phyloP scores from a whole-genome alignment of 2,113 vertebrate genomes.

The Aplodontia rufa region DNA sequence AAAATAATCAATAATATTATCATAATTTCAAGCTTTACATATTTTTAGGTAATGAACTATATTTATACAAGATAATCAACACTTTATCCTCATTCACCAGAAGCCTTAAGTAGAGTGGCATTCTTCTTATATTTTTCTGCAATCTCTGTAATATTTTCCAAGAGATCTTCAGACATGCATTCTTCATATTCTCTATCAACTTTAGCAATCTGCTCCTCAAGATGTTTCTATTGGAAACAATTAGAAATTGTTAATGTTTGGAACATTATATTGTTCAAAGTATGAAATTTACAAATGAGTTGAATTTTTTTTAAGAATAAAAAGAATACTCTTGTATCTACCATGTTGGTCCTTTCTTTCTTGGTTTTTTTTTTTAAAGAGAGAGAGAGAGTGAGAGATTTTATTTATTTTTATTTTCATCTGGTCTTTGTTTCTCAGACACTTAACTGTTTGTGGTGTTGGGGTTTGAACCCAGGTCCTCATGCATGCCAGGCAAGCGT shows the following conservation, averaged over 20 bases:
- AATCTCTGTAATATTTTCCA: slow-evolving; percentile 77
- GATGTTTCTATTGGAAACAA: slow-evolving; percentile 83
- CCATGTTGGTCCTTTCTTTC: neutral
- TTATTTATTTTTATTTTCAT: no score
- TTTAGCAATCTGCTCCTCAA: slow-evolving; percentile 83
- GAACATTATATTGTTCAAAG: neutral
- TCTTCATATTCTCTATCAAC: slow-evolving; percentile 81
- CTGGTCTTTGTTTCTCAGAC: no score
- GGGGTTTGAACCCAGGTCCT: no score
- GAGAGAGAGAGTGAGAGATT: no score
- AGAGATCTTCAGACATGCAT: slow-evolving; percentile 80
- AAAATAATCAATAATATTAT: slow-evolving; percentile 24
- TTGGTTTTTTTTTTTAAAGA: no score
- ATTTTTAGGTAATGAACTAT: slow-evolving; percentile 13
- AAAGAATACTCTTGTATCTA: neutral
- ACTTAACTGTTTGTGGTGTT: no score
- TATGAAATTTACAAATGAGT: slow-evolving; percentile 39
- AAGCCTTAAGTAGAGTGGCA: slow-evolving; percentile 61
- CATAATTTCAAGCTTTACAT: slow-evolving; percentile 38
- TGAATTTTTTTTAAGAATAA: neutral
- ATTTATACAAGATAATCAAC: neutral
- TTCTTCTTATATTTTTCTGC: slow-evolving; percentile 83
- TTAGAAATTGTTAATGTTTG: slow-evolving; percentile 15
- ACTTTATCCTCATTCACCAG: slow-evolving; percentile 47
- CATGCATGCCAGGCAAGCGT: no score